Evolutionary conservation across 1,140 invertebrate genomes (phyloP).

Genomic region (Psix sp.): DNA sequence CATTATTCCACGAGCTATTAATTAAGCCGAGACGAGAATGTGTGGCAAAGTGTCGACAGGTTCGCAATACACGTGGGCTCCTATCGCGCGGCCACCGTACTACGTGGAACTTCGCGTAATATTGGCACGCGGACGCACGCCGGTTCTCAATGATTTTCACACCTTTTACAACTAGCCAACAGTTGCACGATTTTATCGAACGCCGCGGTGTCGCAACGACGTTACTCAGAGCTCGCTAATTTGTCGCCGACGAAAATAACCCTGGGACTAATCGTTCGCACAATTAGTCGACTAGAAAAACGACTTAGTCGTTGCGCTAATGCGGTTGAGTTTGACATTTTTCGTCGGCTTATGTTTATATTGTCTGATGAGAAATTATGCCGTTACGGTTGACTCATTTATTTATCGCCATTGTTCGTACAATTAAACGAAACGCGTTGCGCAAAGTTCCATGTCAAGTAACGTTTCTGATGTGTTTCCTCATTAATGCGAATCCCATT

Average conservation of each 20-base stretch:
- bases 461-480: constrained; percentile 25
- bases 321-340: constrained; percentile 13
- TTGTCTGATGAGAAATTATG: constrained; percentile 33
- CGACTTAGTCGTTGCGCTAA: constrained; percentile 17
- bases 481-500: constrained; percentile 51
- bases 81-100: constrained; percentile 26
- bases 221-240: too few relatives aligned
- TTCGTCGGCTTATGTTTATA: constrained; percentile 16
- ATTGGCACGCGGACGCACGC: constrained; percentile 26
- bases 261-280: too few relatives aligned
- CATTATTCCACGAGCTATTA: constrained; percentile 48
- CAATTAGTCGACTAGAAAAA: too few relatives aligned
- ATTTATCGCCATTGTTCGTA: constrained; percentile 32
- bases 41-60: constrained; percentile 36
- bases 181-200: constrained; percentile 8
- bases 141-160: constrained; percentile 16
- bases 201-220: not conserved
- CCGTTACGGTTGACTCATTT: constrained; percentile 31
- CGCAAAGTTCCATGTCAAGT: constrained; percentile 33
- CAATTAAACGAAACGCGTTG: constrained; percentile 13
- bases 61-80: constrained; percentile 49
- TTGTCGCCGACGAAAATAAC: constrained; percentile 2
- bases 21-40: constrained; percentile 45
- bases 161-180: constrained; percentile 13
- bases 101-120: constrained; percentile 44